Conservation (phyloP, 2,113 vertebrate species). For the Ctenodactylus gundi region DNA sequence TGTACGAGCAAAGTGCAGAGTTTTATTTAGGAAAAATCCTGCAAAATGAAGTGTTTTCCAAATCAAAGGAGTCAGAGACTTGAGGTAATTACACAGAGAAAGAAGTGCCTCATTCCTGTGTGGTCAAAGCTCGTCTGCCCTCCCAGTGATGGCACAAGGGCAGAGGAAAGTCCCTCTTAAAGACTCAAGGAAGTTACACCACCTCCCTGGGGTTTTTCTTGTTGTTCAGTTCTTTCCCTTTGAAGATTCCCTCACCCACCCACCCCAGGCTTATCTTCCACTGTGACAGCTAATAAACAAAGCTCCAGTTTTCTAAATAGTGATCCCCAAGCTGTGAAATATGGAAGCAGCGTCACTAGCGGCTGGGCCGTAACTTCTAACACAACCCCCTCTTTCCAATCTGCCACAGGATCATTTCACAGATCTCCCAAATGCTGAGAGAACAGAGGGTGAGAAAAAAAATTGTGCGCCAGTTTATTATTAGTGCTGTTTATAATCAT, state of each 20-base stretch:
- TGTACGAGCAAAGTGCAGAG: not conserved
- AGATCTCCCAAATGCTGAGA: not conserved
- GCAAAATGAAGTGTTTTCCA: conserved; percentile 26
- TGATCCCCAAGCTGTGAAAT: conserved; percentile 18
- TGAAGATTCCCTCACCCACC: not conserved
- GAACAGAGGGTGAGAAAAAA: not conserved
- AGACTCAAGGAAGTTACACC: not conserved
- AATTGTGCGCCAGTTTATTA: not conserved
- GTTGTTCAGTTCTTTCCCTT: not conserved
- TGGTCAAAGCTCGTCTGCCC: not conserved
- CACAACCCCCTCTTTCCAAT: conserved; percentile 13
- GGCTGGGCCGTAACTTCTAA: not conserved
- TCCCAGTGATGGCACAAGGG: not conserved
- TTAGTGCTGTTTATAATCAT: conserved; percentile 16
- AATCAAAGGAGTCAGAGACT: not conserved
- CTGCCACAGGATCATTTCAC: not conserved
- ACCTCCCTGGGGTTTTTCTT: not conserved
- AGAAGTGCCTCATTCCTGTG: not conserved
- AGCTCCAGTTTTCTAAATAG: conserved; percentile 21
- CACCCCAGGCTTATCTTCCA: not conserved
- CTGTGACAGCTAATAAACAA: not conserved
- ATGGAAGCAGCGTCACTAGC: not conserved
- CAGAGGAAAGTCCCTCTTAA: not conserved
- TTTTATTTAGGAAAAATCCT: conserved; percentile 43
- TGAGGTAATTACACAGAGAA: not conserved